Percentiles rank a stretch among this genome's conserved stretches.
Conservation (phyloP, 2,888 invertebrate species). For the Phytoseiulus persimilis region DNA sequence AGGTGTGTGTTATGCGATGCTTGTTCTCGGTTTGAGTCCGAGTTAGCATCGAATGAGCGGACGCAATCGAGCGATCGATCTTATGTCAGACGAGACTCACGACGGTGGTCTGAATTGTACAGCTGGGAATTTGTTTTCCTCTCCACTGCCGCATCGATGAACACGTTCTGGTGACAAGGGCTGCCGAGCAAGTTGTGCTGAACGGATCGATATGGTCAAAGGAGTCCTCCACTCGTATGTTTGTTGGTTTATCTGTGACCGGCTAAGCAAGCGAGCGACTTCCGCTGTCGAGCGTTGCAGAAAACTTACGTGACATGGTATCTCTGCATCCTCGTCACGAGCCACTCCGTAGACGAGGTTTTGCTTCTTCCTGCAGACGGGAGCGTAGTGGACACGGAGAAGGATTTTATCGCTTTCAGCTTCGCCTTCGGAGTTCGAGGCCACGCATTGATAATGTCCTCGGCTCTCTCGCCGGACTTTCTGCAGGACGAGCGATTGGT, state of each 20-base stretch:
- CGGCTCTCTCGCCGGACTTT: constrained; percentile 46
- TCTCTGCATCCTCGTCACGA: constrained; percentile 44
- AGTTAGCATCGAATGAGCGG: no score
- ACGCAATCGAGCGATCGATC: no score
- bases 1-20: no score
- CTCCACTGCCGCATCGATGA: background rate
- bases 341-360: constrained; percentile 46
- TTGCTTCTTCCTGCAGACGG: constrained; percentile 44
- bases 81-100: no score
- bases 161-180: background rate
- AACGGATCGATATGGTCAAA: background rate
- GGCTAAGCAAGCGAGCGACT: background rate
- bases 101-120: no score
- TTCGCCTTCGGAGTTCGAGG: constrained; percentile 46
- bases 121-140: background rate
- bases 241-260: background rate
- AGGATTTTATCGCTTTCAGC: constrained; percentile 46
- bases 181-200: background rate
- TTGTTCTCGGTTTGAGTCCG: no score
- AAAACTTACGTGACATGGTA: constrained; percentile 34
- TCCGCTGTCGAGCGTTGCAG: background rate
- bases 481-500: constrained; percentile 47
- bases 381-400: constrained; percentile 46
- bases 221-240: background rate
- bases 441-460: constrained; percentile 46